Evolutionary conservation across 2,888 invertebrate species (phyloP).

Genomic region (Drosophila sordidapex): DNA sequence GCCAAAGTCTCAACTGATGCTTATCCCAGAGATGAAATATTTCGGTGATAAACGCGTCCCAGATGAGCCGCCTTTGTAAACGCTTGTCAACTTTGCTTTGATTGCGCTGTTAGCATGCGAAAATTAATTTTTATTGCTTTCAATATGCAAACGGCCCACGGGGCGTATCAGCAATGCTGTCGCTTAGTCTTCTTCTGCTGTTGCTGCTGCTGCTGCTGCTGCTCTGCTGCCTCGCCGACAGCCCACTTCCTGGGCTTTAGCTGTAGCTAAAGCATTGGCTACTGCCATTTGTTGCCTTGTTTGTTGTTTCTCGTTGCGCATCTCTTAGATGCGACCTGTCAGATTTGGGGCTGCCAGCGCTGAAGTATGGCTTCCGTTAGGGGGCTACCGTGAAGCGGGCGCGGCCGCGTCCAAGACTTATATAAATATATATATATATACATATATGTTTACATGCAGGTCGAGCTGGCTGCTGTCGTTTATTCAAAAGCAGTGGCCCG

Average conservation of each 20-base stretch:
- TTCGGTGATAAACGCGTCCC: conserved; percentile 73
- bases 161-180: conserved; percentile 71
- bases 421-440: background rate
- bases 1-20: conserved; percentile 56
- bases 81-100: conserved; percentile 77
- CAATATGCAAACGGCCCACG: conserved; percentile 67
- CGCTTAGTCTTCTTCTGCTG: background rate
- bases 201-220: conserved; percentile 6
- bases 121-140: conserved; percentile 79
- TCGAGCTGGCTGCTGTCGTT: conserved; percentile 18
- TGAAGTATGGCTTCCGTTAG: conserved; percentile 80
- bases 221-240: conserved; percentile 31
- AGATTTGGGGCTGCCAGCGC: conserved; percentile 68
- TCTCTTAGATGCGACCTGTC: conserved; percentile 75
- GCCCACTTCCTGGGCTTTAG: conserved; percentile 61
- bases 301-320: conserved; percentile 53
- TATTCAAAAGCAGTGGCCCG: conserved; percentile 65
- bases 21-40: conserved; percentile 83
- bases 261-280: conserved; percentile 36
- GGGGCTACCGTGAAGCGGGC: conserved; percentile 71
- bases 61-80: conserved; percentile 74
- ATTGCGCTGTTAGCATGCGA: conserved; percentile 75
- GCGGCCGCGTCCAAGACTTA: conserved; percentile 34
- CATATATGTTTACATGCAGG: conserved; percentile 4
- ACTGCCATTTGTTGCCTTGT: conserved; percentile 45